Percentiles rank a stretch among this genome's conserved stretches.
These are phyloP conservation scores for Halichoerus grypus DNA, from an alignment of 2,113 vertebrate genomes.

Conservation along the genomic window DNA sequence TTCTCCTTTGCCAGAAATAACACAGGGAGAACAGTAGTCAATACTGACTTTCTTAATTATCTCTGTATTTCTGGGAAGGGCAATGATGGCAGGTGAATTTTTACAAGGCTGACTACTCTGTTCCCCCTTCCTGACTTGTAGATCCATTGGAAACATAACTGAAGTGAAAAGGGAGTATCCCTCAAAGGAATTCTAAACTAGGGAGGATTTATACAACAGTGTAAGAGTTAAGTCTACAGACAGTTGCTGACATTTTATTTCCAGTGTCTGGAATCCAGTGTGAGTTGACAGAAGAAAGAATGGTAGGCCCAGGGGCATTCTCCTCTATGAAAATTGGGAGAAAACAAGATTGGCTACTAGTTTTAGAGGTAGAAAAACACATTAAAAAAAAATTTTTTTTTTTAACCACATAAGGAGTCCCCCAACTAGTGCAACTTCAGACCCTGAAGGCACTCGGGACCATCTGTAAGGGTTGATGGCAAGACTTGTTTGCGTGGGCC, in stretches of 20 bases:
- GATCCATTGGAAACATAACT: not conserved
- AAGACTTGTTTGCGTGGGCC: not conserved
- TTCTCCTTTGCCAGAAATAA: not conserved
- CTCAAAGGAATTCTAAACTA: slow-evolving; percentile 43
- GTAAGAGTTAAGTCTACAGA: not conserved
- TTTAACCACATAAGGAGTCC: not conserved
- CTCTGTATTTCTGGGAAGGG: not conserved
- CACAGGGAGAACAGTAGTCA: not conserved
- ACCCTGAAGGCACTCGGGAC: not conserved
- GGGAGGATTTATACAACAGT: not conserved
- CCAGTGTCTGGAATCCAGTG: not conserved
- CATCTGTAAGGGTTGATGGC: not conserved
- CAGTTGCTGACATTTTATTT: not conserved
- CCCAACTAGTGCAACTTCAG: not conserved
- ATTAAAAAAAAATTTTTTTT: not conserved
- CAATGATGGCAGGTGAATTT: not conserved
- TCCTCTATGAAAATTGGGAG: not conserved
- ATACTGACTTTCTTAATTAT: not conserved
- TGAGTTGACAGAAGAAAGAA: slow-evolving; percentile 1
- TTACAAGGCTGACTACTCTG: not conserved
- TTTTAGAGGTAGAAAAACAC: slow-evolving; percentile 33
- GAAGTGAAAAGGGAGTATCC: not conserved
- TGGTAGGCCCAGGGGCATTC: not conserved
- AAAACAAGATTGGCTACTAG: not conserved
- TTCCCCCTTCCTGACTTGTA: not conserved